These are phyloP conservation scores for Ursus arctos DNA, from an alignment of 2,113 vertebrate genomes.

Conservation along the genomic window DNA sequence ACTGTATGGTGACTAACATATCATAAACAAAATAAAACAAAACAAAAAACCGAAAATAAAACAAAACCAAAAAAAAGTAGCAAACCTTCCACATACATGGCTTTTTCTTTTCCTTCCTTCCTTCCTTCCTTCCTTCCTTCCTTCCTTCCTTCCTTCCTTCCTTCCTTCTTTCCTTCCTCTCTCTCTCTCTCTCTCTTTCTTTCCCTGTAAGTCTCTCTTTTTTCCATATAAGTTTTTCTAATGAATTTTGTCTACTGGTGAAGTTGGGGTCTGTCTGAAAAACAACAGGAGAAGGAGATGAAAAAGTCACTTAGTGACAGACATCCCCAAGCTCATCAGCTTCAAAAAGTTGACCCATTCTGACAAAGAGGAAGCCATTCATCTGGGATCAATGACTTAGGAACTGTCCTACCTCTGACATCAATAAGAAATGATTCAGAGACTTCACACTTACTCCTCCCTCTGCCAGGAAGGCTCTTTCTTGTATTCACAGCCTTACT, in stretches of 20 bases:
- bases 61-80: background rate
- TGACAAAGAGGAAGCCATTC: background rate
- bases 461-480: background rate
- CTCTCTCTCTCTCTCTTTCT: background rate
- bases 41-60: no score
- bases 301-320: background rate
- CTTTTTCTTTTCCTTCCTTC: background rate
- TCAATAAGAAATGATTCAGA: conserved; percentile 44
- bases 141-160: no score
- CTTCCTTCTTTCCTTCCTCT: background rate
- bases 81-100: background rate
- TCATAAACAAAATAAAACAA: no score
- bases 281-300: background rate
- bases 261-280: background rate
- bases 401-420: background rate
- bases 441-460: background rate
- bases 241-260: background rate
- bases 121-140: background rate
- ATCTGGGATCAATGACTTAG: background rate
- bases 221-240: background rate
- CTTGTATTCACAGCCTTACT: background rate
- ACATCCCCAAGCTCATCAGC: background rate
- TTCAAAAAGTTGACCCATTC: background rate
- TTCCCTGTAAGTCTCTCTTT: background rate
- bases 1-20: no score